Evolutionary conservation across 2,113 vertebrate genomes (phyloP).

Genomic region (Ailuropoda melanoleuca): DNA sequence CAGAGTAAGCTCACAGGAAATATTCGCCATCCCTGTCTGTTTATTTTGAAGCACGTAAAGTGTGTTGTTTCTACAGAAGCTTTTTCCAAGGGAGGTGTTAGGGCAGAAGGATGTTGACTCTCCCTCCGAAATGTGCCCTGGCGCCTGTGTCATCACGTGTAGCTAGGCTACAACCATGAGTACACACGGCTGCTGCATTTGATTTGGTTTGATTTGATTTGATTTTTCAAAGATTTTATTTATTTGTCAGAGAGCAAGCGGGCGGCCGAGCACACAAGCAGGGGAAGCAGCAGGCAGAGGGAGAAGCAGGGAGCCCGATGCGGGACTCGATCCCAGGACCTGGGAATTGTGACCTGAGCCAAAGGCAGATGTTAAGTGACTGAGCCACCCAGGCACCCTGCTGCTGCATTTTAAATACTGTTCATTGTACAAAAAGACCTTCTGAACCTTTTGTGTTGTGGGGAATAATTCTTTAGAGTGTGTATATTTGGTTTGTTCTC

Average conservation of each 20-base stretch:
- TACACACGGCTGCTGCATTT: background rate
- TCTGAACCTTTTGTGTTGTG: background rate
- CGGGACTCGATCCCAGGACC: too few relatives aligned
- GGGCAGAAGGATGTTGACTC: background rate
- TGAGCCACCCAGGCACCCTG: background rate
- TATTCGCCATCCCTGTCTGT: background rate
- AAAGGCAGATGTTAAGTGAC: background rate
- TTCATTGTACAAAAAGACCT: background rate
- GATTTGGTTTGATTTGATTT: background rate
- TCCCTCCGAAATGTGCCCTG: background rate
- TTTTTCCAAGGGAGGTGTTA: slow-evolving; percentile 1
- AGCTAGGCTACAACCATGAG: background rate
- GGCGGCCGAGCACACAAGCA: background rate
- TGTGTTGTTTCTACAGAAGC: background rate
- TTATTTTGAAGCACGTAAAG: background rate
- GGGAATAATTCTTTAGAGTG: background rate
- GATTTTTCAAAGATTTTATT: background rate
- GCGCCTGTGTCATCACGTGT: background rate
- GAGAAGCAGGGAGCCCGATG: background rate
- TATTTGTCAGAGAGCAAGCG: background rate
- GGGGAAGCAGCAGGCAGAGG: background rate
- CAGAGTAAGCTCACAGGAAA: slow-evolving; percentile 27
- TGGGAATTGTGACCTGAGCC: background rate
- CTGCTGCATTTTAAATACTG: background rate
- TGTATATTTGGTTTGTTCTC: slow-evolving; percentile 2